phyloP scores from a whole-genome alignment of 2,797 vertebrate species.

The Pipistrellus pipistrellus region DNA sequence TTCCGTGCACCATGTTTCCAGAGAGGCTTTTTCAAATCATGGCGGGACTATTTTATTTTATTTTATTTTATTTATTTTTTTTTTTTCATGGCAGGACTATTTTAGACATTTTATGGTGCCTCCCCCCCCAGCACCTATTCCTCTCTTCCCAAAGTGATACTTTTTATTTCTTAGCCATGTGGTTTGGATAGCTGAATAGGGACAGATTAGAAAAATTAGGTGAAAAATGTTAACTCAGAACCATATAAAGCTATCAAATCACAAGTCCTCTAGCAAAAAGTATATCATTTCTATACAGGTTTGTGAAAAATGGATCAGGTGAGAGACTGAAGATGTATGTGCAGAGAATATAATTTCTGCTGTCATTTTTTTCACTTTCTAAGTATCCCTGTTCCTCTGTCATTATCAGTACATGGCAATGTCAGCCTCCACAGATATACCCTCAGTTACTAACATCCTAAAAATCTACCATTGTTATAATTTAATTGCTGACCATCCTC shows the following conservation, averaged over 20 bases:
- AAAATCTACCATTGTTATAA: not conserved
- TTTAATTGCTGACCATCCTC: not conserved
- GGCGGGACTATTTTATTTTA: not conserved
- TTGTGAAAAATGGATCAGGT: not conserved
- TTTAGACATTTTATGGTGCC: not conserved
- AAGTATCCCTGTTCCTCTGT: not conserved
- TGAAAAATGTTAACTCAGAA: not conserved
- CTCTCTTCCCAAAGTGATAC: not conserved
- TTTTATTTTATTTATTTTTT: too few species aligned
- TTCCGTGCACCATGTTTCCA: not conserved
- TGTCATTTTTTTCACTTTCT: not conserved
- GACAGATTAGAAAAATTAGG: not conserved
- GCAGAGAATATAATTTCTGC: not conserved
- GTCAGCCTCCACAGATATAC: not conserved
- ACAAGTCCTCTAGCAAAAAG: not conserved
- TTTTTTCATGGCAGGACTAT: too few species aligned
- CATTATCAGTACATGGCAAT: not conserved
- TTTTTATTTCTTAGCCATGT: not conserved
- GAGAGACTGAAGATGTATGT: not conserved
- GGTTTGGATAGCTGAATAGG: not conserved
- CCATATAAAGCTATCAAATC: not conserved
- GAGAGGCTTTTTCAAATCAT: not conserved
- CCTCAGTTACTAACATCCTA: not conserved
- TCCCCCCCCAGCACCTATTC: not conserved
- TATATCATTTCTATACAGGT: not conserved